Base-by-base conservation (phyloP, 2,888 invertebrate species). In the Thecocarcelia acutangulata region DNA sequence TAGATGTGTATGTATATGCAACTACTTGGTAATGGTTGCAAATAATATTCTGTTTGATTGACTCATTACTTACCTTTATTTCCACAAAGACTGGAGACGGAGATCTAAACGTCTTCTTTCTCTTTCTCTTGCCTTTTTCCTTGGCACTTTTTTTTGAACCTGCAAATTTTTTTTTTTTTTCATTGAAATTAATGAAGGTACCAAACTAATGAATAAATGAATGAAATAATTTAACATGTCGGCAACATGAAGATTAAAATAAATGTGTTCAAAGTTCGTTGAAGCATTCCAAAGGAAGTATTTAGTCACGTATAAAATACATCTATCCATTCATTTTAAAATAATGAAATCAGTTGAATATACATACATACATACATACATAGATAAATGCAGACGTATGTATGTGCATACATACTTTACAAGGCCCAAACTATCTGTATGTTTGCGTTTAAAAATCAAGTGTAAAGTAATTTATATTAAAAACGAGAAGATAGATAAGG, bases 31-130 rank as follows among this genome's bases (percentile, higher is more conserved):
- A 2, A 0, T 5, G 19, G 6, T n/a, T 13, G 33, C 9, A 33
- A 8, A 33, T 1, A 6, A 33, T 33, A 8, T 33, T 33, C 9
- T 8, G 8, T 33, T 33, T 9, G 9, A 33, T 8, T 33, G 9
- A 1, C 0, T 4, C n/a, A 21, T 3, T 6, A 77, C 85, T 85
- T 85, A 91, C 91, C 87, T 90, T 89, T 17, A 91, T 90, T 85
- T 91, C 90, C 19, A 90, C 84, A 68, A 88, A 91, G 11, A 86
- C 84, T 0, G 90, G 89, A 68, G 83, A 83, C 64, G 84, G 85
- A 73, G 85, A 85, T 83, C 84, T 87, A 74, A 87, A 92, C 78
- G 90, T 90, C 33, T 83, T 89, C 88, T 56, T 89, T 44, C 79
- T 73, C 86, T 66, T 83, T 12, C 76, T 64, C 42, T 74, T 80